These are phyloP conservation scores for Paramormyrops hopkinsi DNA, from an alignment of 2,797 vertebrate species.

Conservation along the genomic window DNA sequence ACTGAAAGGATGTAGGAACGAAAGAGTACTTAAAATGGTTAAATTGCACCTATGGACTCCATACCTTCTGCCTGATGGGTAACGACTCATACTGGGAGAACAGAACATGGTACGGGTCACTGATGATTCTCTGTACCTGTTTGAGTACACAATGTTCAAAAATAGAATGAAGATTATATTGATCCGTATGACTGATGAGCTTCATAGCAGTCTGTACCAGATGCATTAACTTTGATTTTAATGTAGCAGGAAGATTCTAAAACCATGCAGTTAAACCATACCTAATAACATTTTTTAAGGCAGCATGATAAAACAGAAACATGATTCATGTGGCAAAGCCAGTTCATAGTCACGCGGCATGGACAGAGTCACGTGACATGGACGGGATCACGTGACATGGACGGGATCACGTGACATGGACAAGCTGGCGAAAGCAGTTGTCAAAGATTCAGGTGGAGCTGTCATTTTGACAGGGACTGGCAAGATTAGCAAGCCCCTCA, in stretches of 20 bases:
- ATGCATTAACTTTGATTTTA: not conserved
- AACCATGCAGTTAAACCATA: not conserved
- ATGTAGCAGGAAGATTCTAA: not conserved
- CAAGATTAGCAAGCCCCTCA: not conserved
- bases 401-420: not conserved
- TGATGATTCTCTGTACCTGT: not conserved
- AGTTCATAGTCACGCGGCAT: not conserved
- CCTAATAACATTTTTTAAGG: not conserved
- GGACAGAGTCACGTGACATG: not conserved
- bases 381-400: no score
- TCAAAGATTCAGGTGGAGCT: not conserved
- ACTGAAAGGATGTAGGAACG: not conserved
- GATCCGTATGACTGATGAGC: not conserved
- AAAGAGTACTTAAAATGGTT: not conserved
- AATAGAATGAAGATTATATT: not conserved
- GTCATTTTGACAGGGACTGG: not conserved
- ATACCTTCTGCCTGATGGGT: not conserved
- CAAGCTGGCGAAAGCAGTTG: not conserved
- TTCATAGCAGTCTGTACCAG: not conserved
- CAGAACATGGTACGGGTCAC: not conserved
- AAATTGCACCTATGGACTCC: not conserved
- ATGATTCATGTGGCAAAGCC: not conserved
- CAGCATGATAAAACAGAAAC: not conserved
- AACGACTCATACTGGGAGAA: not conserved
- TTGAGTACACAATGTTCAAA: not conserved